Percentiles rank a stretch among this genome's conserved stretches.
Evolutionary conservation across 2,888 invertebrate genomes (phyloP).

Genomic region (Lochmaea crataegi): DNA sequence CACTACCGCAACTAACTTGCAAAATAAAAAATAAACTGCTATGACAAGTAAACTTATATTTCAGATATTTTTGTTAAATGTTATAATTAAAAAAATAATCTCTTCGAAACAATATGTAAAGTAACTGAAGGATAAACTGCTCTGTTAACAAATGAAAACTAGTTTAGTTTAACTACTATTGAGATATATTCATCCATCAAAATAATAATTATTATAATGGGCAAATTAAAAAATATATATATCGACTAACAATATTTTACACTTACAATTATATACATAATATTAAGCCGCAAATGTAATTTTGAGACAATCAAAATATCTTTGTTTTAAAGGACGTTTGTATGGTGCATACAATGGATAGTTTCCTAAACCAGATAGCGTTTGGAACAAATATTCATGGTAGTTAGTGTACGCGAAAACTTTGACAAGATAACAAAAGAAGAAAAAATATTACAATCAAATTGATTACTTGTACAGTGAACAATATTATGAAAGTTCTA

Average conservation of each 20-base stretch:
- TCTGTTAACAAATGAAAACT: conserved; percentile 8
- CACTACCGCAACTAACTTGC: no score
- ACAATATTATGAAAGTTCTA: no score
- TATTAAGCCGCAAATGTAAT: conserved; percentile 6
- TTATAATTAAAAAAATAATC: conserved; percentile 48
- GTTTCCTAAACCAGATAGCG: no score
- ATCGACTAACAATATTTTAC: conserved; percentile 45
- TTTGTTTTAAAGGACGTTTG: background rate
- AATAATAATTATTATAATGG: conserved; percentile 16
- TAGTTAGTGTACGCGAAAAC: no score
- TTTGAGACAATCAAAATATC: background rate
- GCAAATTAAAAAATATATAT: conserved; percentile 38
- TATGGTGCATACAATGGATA: background rate
- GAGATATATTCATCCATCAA: conserved; percentile 37
- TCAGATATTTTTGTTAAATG: conserved; percentile 40
- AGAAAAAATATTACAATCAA: no score
- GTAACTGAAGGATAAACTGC: conserved; percentile 35
- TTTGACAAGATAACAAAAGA: no score
- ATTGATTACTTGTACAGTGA: no score
- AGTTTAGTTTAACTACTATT: conserved; percentile 10
- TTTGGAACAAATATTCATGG: no score
- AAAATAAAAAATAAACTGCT: conserved; percentile 5
- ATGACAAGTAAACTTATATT: conserved; percentile 46
- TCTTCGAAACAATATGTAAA: conserved; percentile 43
- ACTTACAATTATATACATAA: conserved; percentile 25